Base-by-base conservation (phyloP, 2,113 vertebrate genomes). In the Hypanus sabinus region DNA sequence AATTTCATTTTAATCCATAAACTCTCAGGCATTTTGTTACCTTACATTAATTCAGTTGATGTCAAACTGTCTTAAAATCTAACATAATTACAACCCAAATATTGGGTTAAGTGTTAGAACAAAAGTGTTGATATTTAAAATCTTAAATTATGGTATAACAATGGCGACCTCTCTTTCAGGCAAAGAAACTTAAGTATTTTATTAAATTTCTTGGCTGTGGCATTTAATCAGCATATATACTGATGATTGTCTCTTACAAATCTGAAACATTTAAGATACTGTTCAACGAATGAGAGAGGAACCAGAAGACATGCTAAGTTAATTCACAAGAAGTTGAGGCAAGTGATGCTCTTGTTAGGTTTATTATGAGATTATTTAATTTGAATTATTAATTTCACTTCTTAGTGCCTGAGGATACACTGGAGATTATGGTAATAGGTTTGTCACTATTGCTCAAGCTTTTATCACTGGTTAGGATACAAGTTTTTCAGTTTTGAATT, bases 251-350 rank as follows among this genome's bases (percentile, higher is more conserved):
- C 60, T 68, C 60, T 65, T 16, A 14, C 85, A 90, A 90, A 90
- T 90, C 30, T 90, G 85, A 90, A 90, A 90, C 30, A 65, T 33
- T 90, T 90, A 90, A 90, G 30, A 68, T 65, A 88, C 60, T 88
- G 60, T 65, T 88, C 85, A 88, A 88, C 60, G 60, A 65, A 33
- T 90, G 85, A 90, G 85, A 57, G 57, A 90, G 60, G 85, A 90
- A 62, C 85, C 62, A 90, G 85, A 36, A 33, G 30, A 68, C 5
- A 90, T 90, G 30, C 85, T 90, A 90, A 90, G 16, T 65, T 65
- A 90, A 90, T 90, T 90, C 85, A 65, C 60, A 90, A 65, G 85
- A 90, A 36, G 85, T 90, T 90, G 85, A 90, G 85, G 85, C 85
- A 65, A 90, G 60, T 90, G 85, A 90, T 90, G 85, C 85, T 68